Evolutionary conservation across 35 echinoderm and acorn worm species (phyloP).

Genomic region (Lytechinus pictus): DNA sequence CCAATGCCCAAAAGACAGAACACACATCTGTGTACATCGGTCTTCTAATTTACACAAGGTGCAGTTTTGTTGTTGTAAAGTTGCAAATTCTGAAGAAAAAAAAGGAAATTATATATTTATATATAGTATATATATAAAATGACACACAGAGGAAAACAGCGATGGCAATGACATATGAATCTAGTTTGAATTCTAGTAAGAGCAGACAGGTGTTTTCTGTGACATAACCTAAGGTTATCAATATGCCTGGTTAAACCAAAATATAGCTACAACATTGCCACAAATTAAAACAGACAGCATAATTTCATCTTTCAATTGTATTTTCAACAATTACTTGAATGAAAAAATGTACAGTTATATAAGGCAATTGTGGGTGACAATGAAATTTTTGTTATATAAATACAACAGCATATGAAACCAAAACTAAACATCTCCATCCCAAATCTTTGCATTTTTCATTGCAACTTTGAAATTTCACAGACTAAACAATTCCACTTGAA

Average conservation of each 20-base stretch:
- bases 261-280: slow-evolving; percentile 44
- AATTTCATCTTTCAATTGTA: background rate
- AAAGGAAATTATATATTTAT: background rate
- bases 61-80: slow-evolving; percentile 2
- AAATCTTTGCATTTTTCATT: background rate
- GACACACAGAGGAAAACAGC: background rate
- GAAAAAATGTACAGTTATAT: slow-evolving; percentile 56
- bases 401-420: background rate
- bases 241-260: background rate
- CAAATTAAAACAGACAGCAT: background rate
- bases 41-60: background rate
- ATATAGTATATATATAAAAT: slow-evolving; percentile 5
- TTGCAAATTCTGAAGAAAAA: slow-evolving; percentile 7
- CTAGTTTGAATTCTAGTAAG: background rate
- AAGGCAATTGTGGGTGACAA: slow-evolving; percentile 56
- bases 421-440: background rate
- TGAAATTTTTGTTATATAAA: background rate
- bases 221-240: background rate
- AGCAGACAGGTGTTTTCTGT: background rate
- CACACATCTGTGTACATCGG: background rate
- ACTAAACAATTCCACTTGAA: background rate
- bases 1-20: background rate
- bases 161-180: background rate
- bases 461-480: background rate
- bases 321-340: slow-evolving; percentile 18